phyloP scores from a whole-genome alignment of 2,797 vertebrate genomes.

The Propithecus perrieri region DNA sequence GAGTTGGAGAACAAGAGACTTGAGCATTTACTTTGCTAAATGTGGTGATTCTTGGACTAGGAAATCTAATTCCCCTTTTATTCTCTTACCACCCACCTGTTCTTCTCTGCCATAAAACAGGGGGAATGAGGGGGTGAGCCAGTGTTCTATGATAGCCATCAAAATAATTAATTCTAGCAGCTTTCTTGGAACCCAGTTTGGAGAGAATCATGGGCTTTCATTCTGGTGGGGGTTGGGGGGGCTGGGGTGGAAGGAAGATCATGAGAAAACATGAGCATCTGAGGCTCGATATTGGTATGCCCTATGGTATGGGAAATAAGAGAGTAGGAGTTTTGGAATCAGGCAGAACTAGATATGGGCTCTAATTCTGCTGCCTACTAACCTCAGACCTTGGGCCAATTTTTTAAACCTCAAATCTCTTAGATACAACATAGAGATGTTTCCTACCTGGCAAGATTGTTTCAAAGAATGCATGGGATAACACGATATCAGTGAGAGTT shows the following conservation, averaged over 20 bases:
- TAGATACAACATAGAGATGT: neutral
- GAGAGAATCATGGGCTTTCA: neutral
- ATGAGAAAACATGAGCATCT: neutral
- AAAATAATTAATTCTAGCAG: neutral
- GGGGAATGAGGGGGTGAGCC: neutral
- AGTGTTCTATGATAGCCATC: neutral
- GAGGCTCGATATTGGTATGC: neutral
- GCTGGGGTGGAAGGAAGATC: neutral
- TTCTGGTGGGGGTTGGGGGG: neutral
- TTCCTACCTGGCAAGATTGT: neutral
- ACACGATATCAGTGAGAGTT: neutral
- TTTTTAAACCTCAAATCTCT: neutral
- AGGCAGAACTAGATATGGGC: neutral
- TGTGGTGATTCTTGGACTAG: neutral
- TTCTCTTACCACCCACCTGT: neutral
- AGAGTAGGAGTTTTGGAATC: neutral
- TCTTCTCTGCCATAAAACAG: neutral
- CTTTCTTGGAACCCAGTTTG: neutral
- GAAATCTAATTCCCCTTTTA: neutral
- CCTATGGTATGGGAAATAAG: neutral
- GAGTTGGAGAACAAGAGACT: neutral
- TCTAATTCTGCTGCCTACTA: neutral
- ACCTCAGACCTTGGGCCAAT: neutral
- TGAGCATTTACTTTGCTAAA: neutral
- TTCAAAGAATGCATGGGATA: neutral